Base-by-base conservation (phyloP, 2,113 vertebrate genomes). In the Cricetomys ansorgei region DNA sequence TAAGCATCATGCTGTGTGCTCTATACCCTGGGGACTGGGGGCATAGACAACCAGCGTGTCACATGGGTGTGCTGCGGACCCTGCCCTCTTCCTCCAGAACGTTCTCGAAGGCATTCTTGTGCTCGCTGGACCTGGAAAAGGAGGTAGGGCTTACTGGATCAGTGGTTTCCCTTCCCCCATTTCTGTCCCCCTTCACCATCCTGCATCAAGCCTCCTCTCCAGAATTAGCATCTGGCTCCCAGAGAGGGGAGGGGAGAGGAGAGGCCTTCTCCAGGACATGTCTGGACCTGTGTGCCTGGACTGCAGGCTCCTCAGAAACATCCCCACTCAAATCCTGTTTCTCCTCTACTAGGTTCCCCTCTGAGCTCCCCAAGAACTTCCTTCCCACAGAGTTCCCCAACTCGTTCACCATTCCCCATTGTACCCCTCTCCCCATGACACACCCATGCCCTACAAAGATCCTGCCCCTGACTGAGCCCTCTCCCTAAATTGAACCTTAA, bases 21-120 rank as follows among this genome's bases (percentile, higher is more conserved):
- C 7, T 25, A 5, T 3, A 55, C 48, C 48, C 48, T 55, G 11
- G 48, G n/a, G 69, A 45, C 45, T 65, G 53, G 31, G 57, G 37
- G 25, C 75, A 9, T 21, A 11, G 31, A n/a, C 0, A 17, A n/a
- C n/a, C n/a, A 80, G 73, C 25, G 7, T 34, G 11, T 19, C 98
- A 99, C 98, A 99, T 98, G 67, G 97, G 96, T 0, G 98, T 99
- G 96, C 98, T 98, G 79, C 96, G 84, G 86, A 98, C 97, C 69
- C 17, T 97, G 96, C 79, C 97, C 67, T 94, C 98, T 83, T 98
- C 98, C 89, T 98, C 98, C 0, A 80, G 40, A 43, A 97, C 92
- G 23, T 98, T 67, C 0, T 91, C 37, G 0, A 98, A 98, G 89
- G 97, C 98, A 0, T 98, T 98, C 19, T 97, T n/a, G 1, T 55